phyloP scores from a whole-genome alignment of 2,888 invertebrate genomes.

The Chaitophorus viminalis region DNA sequence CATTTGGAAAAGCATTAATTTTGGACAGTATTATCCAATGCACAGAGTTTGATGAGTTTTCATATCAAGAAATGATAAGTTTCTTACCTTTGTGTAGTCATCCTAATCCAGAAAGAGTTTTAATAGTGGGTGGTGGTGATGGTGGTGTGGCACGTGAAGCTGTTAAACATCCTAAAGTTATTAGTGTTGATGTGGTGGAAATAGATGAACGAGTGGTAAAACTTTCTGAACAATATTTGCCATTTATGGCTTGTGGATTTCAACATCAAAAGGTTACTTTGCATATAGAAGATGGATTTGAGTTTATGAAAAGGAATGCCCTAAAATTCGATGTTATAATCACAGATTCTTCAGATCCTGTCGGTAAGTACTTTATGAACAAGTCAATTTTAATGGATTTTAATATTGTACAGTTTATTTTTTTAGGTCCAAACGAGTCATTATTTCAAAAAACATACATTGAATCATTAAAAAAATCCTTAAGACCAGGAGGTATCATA shows the following conservation, averaged over 20 bases:
- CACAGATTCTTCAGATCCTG: slow-evolving; percentile 97
- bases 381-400: not conserved
- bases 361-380: slow-evolving; percentile 73
- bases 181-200: slow-evolving; percentile 88
- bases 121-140: slow-evolving; percentile 98
- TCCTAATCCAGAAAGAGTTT: slow-evolving; percentile 83
- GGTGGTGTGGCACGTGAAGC: slow-evolving; percentile 97
- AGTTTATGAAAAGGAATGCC: slow-evolving; percentile 87
- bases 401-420: not conserved
- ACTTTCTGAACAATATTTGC: slow-evolving; percentile 87
- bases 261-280: slow-evolving; percentile 83
- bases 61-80: slow-evolving; percentile 98
- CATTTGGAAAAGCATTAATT: slow-evolving; percentile 86
- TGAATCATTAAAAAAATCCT: slow-evolving; percentile 82
- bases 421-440: slow-evolving; percentile 75
- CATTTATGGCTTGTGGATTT: slow-evolving; percentile 90
- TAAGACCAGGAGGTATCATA: slow-evolving; percentile 88
- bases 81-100: slow-evolving; percentile 93
- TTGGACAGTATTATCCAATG: slow-evolving; percentile 97
- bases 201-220: slow-evolving; percentile 95
- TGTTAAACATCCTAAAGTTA: slow-evolving; percentile 88
- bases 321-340: slow-evolving; percentile 95
- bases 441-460: slow-evolving; percentile 88
- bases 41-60: slow-evolving; percentile 94
- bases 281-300: slow-evolving; percentile 92